Evolutionary conservation across 1,140 invertebrate genomes (phyloP).

Genomic region (Halesus radiatus): DNA sequence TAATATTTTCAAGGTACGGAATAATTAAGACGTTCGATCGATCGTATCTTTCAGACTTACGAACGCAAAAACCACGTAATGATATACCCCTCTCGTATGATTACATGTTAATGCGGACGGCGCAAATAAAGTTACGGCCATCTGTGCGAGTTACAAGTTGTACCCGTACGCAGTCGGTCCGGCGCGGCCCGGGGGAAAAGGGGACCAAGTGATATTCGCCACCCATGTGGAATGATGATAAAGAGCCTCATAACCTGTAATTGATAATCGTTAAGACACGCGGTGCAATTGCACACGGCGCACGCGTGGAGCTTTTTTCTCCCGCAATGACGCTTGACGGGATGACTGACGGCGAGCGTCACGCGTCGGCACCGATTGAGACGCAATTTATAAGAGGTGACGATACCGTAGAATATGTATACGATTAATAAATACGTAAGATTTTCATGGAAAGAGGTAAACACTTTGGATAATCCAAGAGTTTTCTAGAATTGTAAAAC

Average conservation of each 20-base stretch:
- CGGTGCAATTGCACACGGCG: not conserved
- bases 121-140: constrained; percentile 12
- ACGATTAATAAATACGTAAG: no score
- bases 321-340: constrained; percentile 16
- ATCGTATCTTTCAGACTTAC: not conserved
- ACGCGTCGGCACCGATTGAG: constrained; percentile 22
- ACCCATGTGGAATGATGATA: constrained; percentile 31
- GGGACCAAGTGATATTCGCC: constrained; percentile 27
- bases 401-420: no score
- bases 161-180: not conserved
- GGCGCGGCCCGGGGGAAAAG: constrained; percentile 19
- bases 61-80: constrained; percentile 3
- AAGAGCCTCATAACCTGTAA: constrained; percentile 32
- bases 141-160: not conserved
- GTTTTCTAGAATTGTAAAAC: no score
- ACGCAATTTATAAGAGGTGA: constrained; percentile 21
- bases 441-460: no score
- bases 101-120: constrained; percentile 22
- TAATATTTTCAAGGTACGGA: not conserved
- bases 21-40: not conserved
- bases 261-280: constrained; percentile 25
- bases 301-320: constrained; percentile 4
- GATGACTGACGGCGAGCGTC: constrained; percentile 9
- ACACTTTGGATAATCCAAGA: no score
- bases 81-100: constrained; percentile 17